Percentiles rank a stretch among this genome's conserved stretches.
These are phyloP conservation scores for Sericinus montela DNA, from an alignment of 2,888 invertebrate genomes.

Conservation along the genomic window DNA sequence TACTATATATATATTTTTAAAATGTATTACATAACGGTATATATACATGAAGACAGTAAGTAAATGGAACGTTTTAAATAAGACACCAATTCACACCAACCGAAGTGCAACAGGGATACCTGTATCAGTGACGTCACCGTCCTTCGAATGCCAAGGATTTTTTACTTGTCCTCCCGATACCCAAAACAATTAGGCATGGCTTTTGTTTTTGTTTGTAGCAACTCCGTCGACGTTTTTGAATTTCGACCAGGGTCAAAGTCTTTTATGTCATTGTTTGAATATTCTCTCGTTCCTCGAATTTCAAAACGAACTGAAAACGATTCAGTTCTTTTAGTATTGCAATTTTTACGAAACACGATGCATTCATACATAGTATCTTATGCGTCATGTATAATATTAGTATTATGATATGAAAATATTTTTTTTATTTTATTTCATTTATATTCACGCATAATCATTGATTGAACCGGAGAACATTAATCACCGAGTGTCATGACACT, in stretches of 20 bases:
- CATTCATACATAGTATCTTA: no score
- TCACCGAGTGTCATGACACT: no score
- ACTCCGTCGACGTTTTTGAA: slow-evolving; percentile 17
- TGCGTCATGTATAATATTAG: no score
- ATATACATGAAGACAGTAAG: no score
- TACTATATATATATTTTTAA: no score
- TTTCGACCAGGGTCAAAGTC: slow-evolving; percentile 13
- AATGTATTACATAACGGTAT: no score
- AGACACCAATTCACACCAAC: slow-evolving; percentile 34
- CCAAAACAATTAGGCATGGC: slow-evolving; percentile 55
- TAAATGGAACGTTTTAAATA: neutral
- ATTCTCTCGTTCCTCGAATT: slow-evolving; percentile 7
- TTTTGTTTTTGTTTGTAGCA: slow-evolving; percentile 53
- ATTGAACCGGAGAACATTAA: no score
- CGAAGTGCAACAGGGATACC: slow-evolving; percentile 44
- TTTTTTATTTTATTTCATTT: no score
- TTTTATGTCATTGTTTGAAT: slow-evolving; percentile 9
- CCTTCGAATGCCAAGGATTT: slow-evolving; percentile 64
- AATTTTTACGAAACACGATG: no score
- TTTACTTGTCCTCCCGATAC: slow-evolving; percentile 44
- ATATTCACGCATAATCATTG: no score
- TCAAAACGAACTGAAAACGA: neutral
- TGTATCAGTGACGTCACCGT: slow-evolving; percentile 60
- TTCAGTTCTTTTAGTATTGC: no score
- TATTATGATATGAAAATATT: no score